Evolutionary conservation across 2,113 vertebrate species (phyloP).

Genomic region (Mesoclemmys tuberculata): DNA sequence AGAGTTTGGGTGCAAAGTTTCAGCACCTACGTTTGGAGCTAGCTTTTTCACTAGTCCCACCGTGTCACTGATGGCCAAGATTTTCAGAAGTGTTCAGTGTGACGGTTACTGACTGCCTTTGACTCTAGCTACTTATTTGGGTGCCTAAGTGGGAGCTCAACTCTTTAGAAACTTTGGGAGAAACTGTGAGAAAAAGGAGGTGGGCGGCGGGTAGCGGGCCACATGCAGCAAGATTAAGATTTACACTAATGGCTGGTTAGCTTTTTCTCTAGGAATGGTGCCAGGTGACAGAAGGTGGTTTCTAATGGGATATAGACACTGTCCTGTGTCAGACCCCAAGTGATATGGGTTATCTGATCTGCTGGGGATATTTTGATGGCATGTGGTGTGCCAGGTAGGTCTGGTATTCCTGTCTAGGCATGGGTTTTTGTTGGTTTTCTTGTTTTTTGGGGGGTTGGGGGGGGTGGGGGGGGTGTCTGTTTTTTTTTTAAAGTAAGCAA

Average conservation of each 20-base stretch:
- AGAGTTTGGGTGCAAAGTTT: neutral
- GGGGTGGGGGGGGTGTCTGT: neutral
- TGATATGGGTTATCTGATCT: neutral
- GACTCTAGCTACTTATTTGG: neutral
- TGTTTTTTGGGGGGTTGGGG: too few relatives aligned
- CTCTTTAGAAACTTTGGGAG: neutral
- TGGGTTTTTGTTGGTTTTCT: too few relatives aligned
- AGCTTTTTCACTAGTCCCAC: neutral
- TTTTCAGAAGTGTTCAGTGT: too few relatives aligned
- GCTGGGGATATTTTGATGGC: neutral
- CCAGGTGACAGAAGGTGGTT: neutral
- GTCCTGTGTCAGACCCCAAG: neutral
- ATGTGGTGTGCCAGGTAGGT: neutral
- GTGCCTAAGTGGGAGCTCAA: neutral
- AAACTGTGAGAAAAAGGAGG: neutral
- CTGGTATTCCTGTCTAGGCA: slow-evolving; percentile 63
- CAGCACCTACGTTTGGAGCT: neutral
- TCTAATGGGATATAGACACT: neutral
- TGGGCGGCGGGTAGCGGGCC: too few relatives aligned
- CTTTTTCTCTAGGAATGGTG: neutral
- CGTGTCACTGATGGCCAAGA: neutral
- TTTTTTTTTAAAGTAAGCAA: slow-evolving; percentile 44
- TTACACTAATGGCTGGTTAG: neutral
- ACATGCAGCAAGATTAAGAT: neutral
- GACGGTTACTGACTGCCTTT: neutral